Base-by-base conservation (phyloP, 1,140 invertebrate genomes). In the Laodelphax striatellus region DNA sequence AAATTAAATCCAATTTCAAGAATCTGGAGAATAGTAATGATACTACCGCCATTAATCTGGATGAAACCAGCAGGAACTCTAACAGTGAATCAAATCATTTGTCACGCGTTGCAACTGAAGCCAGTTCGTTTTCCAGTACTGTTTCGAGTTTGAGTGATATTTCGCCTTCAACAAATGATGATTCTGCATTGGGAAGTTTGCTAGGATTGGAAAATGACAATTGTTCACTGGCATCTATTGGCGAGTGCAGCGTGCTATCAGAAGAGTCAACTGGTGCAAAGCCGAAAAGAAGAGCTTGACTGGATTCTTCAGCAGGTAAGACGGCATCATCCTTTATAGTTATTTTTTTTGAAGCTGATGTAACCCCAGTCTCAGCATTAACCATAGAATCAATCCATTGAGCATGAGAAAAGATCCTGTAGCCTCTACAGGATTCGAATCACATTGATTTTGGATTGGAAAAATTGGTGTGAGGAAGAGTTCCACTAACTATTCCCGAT, bases 101-200 rank as follows among this genome's bases (percentile, higher is more conserved):
- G 14, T 16, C 38, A 52, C 52, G 61, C 42, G 17, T 58, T 14
- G 53, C 55, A 52, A 72, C 71, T 17, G 76, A 76, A 65, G 71
- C 70, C 46, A 73, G 75, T 65, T 75, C 74, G 8, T 72, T 72
- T 64, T 76, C 75, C 31, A 78, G 67, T 57, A 66, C 64, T 28
- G 66, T 66, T 21, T 69, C 67, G 52, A 69, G 67, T 63, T 64
- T 69, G 21, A 69, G 67, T 62, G 66, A 68, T 55, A 50, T 52
- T 21, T 68, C 67, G 34, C 67, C 66, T 42, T 65, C 63, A 41
- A 63, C 56, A 31, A 62, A 61, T 62, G 65, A 64, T 54, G 65
- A 68, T 57, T 56, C 52, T 42, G 53, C 62, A n/a, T 50, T 56
- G 21, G 62, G 64, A 54, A 63, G 57, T 61, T 52, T 63, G 1